phyloP scores from a whole-genome alignment of 2,797 vertebrate genomes.

The Hippopotamyrus pictus region DNA sequence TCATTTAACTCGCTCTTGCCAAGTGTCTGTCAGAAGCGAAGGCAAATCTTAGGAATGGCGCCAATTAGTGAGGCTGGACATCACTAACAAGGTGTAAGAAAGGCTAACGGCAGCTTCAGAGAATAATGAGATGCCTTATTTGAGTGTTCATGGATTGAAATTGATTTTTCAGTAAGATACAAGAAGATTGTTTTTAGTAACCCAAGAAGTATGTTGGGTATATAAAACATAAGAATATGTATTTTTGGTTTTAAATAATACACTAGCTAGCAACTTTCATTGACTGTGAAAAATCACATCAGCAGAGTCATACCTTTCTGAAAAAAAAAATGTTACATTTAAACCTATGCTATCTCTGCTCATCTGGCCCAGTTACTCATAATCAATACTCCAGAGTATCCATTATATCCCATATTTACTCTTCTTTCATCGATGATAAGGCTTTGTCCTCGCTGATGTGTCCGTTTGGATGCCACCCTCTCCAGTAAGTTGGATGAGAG shows the following conservation, averaged over 20 bases:
- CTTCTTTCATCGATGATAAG: slow-evolving; percentile 56
- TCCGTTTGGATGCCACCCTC: not conserved
- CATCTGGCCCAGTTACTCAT: slow-evolving; percentile 19
- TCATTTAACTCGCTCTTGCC: slow-evolving; percentile 67
- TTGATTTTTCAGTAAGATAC: slow-evolving; percentile 44
- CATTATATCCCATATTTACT: slow-evolving; percentile 51
- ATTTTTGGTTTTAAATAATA: not conserved
- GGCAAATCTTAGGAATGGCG: slow-evolving; percentile 61
- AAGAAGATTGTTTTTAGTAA: slow-evolving; percentile 5
- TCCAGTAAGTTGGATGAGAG: not conserved
- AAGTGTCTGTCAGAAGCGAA: slow-evolving; percentile 61
- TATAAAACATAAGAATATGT: not conserved
- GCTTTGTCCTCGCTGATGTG: not conserved
- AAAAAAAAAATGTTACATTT: not conserved
- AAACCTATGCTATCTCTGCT: not conserved
- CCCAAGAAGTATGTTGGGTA: not conserved
- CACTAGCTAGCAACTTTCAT: not conserved
- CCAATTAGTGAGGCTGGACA: slow-evolving; percentile 72
- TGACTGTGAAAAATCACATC: not conserved
- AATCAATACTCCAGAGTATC: slow-evolving; percentile 72
- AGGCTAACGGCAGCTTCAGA: slow-evolving; percentile 64
- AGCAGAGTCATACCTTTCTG: not conserved
- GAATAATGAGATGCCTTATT: slow-evolving; percentile 72
- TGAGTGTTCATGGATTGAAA: slow-evolving; percentile 51
- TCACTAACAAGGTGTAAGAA: slow-evolving; percentile 74